Percentiles rank a stretch among this genome's conserved stretches.
Evolutionary conservation across 2,797 vertebrate genomes (phyloP).

Genomic region (Scyliorhinus canicula): DNA sequence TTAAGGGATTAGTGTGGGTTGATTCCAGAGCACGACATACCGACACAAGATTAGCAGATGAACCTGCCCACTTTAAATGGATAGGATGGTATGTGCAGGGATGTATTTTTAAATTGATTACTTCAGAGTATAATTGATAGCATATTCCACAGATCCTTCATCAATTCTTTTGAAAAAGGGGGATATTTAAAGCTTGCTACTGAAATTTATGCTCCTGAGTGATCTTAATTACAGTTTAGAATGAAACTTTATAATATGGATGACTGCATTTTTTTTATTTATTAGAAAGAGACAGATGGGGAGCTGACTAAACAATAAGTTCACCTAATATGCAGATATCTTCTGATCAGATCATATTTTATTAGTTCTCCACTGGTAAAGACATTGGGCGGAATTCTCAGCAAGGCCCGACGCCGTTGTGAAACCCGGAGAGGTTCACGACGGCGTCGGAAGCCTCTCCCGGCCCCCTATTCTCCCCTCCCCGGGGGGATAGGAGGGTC

Average conservation of each 20-base stretch:
- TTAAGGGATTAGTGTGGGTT: neutral
- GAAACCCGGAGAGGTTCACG: no score
- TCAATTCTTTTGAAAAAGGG: neutral
- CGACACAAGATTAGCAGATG: neutral
- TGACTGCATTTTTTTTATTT: neutral
- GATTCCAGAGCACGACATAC: neutral
- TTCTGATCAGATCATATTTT: slow-evolving; percentile 4
- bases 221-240: neutral
- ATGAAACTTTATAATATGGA: neutral
- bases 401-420: no score
- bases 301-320: neutral
- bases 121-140: neutral
- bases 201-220: neutral
- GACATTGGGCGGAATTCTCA: no score
- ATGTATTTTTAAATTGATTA: neutral
- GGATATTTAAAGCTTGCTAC: neutral
- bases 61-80: neutral
- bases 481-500: no score
- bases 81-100: neutral
- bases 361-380: slow-evolving; percentile 9
- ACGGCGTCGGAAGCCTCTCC: no score
- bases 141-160: neutral
- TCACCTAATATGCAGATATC: neutral
- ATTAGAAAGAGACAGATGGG: neutral
- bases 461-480: no score